Base-by-base conservation (phyloP, 2,113 vertebrate genomes). In the Urocitellus parryii region DNA sequence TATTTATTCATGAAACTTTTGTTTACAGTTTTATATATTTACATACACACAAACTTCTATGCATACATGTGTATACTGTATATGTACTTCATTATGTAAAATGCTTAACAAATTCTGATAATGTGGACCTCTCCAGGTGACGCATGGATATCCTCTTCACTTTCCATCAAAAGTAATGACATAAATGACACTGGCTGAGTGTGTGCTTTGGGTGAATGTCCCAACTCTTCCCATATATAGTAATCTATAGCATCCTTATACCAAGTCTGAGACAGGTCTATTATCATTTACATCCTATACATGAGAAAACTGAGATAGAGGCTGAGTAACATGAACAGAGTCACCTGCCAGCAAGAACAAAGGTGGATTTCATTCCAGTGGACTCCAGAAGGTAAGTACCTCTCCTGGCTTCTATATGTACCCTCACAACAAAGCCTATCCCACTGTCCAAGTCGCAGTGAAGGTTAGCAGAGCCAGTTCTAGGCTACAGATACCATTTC, bases 21-120 rank as follows among this genome's bases (percentile, higher is more conserved):
- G 32, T 63, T 67, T 94, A 27, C 9, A 37, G 80, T 76, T 85
- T 93, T 24, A 84, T 32, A 78, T 51, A 65, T 42, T n/a, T 72
- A 68, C 61, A 83, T 16, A 22, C 39, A 63, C 1, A 61, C 4
- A 88, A 0, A 67, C 1, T 10, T 16, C 5, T 67, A 27, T 14
- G 14, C 29, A 51, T 25, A 76, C 24, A 20, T 25, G 8, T 22
- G 42, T 45, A 20, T 42, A 11, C 16, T n/a, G 39, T 12, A 22
- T 56, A 48, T 4, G 8, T 29, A 48, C 1, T 67, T 4, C 2
- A 61, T 45, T 51, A 67, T 72, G 53, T 72, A 89, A 83, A 89
- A 16, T 32, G 20, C 9, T 72, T 20, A 53, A 63, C 63, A 91
- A 81, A 79, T 45, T 88, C 70, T 86, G 56, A 9, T 32, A 91